Conservation (phyloP, 1,140 invertebrate genomes). For the Apis mellifera region Amel_HAv3.1 CM009935.2:7195501-7196000, state of each 20-base stretch:
- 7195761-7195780: background rate
- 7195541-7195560: constrained; percentile 85
- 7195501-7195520: constrained; percentile 77
- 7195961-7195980: constrained; percentile 11
- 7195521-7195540: constrained; percentile 78
- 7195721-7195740: no score
- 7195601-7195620: constrained; percentile 68
- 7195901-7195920: constrained; percentile 80
- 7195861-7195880: constrained; percentile 96
- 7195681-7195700: constrained; percentile 53
- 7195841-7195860: constrained; percentile 86
- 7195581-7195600: constrained; percentile 77
- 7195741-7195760: no score
- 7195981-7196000: constrained; percentile 15
- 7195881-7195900: constrained; percentile 91
- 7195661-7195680: background rate
- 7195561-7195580: constrained; percentile 87
- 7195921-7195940: constrained; percentile 83
- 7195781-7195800: constrained; percentile 83
- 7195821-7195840: constrained; percentile 79
- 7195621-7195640: constrained; percentile 74
- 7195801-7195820: constrained; percentile 83
- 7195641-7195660: constrained; percentile 75
- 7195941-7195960: constrained; percentile 81
- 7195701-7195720: constrained; percentile 12